Percentiles rank a stretch among this genome's conserved stretches.
These are phyloP conservation scores for Argyrosomus japonicus DNA, from an alignment of 2,113 vertebrate species.

Conservation along the genomic window DNA sequence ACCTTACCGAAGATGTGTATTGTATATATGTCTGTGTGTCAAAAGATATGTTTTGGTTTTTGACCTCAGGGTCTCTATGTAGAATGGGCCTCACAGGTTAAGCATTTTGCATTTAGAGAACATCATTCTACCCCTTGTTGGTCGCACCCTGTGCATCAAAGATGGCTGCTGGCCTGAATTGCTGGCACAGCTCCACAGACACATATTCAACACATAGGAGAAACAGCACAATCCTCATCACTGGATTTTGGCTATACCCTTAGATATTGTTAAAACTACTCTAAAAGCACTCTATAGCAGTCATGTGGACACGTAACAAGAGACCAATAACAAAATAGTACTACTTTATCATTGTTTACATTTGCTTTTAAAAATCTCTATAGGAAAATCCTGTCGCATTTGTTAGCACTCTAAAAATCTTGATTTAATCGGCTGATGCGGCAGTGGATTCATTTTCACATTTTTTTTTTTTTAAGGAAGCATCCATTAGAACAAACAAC, in stretches of 20 bases:
- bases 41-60: conserved; percentile 54
- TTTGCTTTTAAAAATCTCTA: conserved; percentile 63
- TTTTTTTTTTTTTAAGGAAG: conserved; percentile 40
- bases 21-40: conserved; percentile 21
- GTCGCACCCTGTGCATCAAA: conserved; percentile 59
- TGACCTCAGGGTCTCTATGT: conserved; percentile 19
- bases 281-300: conserved; percentile 58
- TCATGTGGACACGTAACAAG: conserved; percentile 59
- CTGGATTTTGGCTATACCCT: conserved; percentile 41
- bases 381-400: conserved; percentile 51
- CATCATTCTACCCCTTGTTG: conserved; percentile 23
- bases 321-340: conserved; percentile 74
- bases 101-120: conserved; percentile 30
- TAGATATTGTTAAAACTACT: conserved; percentile 58
- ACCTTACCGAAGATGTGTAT: conserved; percentile 17
- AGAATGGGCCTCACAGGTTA: conserved; percentile 17
- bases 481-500: conserved; percentile 26
- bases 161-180: conserved; percentile 39
- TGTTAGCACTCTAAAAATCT: conserved; percentile 52
- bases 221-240: conserved; percentile 60
- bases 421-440: conserved; percentile 46
- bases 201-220: conserved; percentile 41
- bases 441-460: conserved; percentile 65
- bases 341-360: conserved; percentile 66
- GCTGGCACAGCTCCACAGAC: conserved; percentile 39